Base-by-base conservation (phyloP, 37 sponge, comb jelly and placozoan genomes). In the Tethya wilhelma region DNA sequence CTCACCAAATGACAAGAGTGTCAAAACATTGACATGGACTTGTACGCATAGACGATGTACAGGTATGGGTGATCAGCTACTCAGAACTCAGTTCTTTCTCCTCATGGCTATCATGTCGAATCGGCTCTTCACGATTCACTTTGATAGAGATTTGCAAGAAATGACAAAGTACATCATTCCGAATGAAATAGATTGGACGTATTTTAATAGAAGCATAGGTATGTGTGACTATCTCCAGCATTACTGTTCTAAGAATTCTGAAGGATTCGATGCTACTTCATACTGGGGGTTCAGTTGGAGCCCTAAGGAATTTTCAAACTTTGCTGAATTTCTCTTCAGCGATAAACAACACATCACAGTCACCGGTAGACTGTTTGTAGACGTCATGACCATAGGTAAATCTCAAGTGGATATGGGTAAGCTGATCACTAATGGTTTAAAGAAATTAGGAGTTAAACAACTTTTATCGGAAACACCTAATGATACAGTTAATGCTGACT, bases 31-130 rank as follows among this genome's bases (percentile, higher is more conserved):
- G 29, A 85, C 86, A 0, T 85, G 78, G 73, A 39, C 67, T 0
- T 85, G 86, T 56, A 32, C 39, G 30, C 64, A 70, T 22, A 12
- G 12, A 6, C 19, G 28, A 33, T 85, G 86, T 36, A 65, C 67
- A 7, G 86, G 86, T 1, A 22, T 85, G 8, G 86, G 86, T 19
- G 86, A 85, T 44, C 79, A 78, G 38, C 31, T 85, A 39, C 20
- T 41, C 20, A 53, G 86, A 29, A 30, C 78, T 2, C 44, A 65
- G 37, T 37, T 70, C 2, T 59, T 70, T 30, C 40, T 85, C 30
- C 55, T 85, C 25, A 63, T 78, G 1, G 86, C 86, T 11, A 45
- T 78, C 41, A 44, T 78, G 73, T 72, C 86, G 33, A 57, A 85
- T 31, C 49, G 86, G 14, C 41, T 85, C 14, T 85, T 85, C 33